These are phyloP conservation scores for Saccostrea glomerata DNA, from an alignment of 1,140 invertebrate species.

Conservation along the genomic window DNA sequence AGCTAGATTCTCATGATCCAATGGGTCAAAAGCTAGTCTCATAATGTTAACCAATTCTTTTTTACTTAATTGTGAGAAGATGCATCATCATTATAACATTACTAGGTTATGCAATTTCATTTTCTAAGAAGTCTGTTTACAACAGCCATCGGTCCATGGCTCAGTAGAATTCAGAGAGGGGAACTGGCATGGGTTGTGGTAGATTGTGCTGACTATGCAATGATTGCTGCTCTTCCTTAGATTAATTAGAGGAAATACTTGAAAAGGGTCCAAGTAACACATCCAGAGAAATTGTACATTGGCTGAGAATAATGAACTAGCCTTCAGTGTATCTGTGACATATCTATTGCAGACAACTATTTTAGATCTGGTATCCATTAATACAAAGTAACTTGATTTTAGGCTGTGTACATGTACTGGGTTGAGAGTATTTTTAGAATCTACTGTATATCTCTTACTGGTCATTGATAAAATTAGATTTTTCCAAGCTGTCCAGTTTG, in stretches of 20 bases:
- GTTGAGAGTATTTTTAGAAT: neutral
- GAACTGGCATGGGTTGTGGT: too few species aligned
- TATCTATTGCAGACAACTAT: neutral
- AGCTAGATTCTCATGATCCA: too few species aligned
- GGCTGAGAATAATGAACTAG: slow-evolving; percentile 1
- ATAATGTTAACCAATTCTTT: too few species aligned
- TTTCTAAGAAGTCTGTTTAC: too few species aligned
- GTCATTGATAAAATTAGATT: neutral
- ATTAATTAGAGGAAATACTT: slow-evolving; percentile 16
- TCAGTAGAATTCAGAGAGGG: too few species aligned
- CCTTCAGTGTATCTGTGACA: neutral
- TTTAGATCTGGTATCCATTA: neutral
- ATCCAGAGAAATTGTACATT: neutral
- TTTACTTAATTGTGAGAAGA: too few species aligned
- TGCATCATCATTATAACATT: too few species aligned
- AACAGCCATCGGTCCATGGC: too few species aligned
- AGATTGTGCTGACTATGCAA: neutral
- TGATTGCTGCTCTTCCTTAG: neutral
- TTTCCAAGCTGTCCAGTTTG: neutral
- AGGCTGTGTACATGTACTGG: neutral
- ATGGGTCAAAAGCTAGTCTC: too few species aligned
- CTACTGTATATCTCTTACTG: neutral
- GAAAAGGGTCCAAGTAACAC: neutral
- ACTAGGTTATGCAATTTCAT: too few species aligned
- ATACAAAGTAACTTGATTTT: neutral